Evolutionary conservation across 2,888 invertebrate genomes (phyloP).

Genomic region (Apamea epomidion): DNA sequence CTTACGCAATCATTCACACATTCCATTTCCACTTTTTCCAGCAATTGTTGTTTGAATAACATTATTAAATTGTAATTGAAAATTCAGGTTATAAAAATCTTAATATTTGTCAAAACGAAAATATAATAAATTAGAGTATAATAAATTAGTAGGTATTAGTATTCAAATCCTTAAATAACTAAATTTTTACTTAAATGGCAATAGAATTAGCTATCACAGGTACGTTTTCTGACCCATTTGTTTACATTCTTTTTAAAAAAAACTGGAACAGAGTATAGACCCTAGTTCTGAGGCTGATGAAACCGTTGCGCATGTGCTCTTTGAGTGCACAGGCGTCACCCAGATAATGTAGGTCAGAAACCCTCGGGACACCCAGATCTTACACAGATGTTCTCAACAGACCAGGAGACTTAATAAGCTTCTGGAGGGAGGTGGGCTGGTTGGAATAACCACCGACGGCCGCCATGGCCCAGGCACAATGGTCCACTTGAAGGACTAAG

Average conservation of each 20-base stretch:
- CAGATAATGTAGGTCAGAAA: too few species aligned
- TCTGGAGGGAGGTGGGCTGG: too few species aligned
- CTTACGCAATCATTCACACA: background rate
- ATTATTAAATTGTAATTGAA: background rate
- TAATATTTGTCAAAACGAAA: background rate
- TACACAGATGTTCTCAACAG: too few species aligned
- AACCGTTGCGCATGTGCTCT: too few species aligned
- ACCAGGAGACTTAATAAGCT: too few species aligned
- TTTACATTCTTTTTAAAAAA: background rate
- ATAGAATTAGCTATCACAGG: background rate
- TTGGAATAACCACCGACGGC: too few species aligned
- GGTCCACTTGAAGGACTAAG: too few species aligned
- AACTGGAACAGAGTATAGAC: background rate
- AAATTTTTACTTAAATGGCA: background rate
- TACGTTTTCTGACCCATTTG: background rate
- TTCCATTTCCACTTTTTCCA: background rate
- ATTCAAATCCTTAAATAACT: background rate
- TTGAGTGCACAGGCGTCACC: too few species aligned
- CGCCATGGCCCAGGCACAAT: too few species aligned
- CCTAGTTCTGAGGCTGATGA: too few species aligned
- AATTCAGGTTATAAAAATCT: background rate
- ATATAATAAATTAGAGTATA: background rate
- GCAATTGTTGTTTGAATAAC: background rate
- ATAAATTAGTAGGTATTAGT: too few species aligned
- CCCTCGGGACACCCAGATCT: too few species aligned